A percentile compares a stretch with the other conserved stretches of the same genome.
These are phyloP conservation scores for Trilocha varians DNA, from an alignment of 2,888 invertebrate species.

Conservation along the genomic window DNA sequence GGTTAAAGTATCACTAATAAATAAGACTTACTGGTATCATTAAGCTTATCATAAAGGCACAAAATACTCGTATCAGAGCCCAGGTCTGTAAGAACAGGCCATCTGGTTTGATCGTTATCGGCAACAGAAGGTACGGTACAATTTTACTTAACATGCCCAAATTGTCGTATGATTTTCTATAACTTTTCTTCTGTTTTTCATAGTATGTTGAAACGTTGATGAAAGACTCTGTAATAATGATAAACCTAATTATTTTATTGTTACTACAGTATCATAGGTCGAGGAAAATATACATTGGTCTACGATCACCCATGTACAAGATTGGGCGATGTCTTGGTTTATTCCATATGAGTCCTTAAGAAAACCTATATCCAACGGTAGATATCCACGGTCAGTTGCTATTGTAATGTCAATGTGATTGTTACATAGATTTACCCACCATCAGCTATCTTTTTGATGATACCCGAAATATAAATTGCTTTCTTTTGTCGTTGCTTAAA, in stretches of 20 bases:
- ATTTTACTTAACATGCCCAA: conserved; percentile 42
- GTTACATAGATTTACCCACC: conserved; percentile 35
- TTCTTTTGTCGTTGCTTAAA: conserved; percentile 18
- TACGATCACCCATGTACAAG: no score
- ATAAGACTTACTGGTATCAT: conserved; percentile 46
- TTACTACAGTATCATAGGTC: no score
- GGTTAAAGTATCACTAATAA: neutral
- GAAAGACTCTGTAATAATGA: conserved; percentile 46
- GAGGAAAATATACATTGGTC: no score
- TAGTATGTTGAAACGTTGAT: conserved; percentile 47
- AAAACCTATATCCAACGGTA: no score
- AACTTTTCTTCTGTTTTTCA: conserved; percentile 34
- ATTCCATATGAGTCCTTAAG: no score
- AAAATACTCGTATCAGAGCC: conserved; percentile 39
- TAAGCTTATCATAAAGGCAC: conserved; percentile 46
- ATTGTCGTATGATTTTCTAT: conserved; percentile 44
- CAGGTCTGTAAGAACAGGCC: conserved; percentile 54
- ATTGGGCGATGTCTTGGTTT: no score
- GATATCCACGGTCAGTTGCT: conserved; percentile 1
- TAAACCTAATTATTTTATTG: no score
- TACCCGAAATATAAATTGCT: conserved; percentile 37
- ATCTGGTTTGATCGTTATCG: conserved; percentile 49
- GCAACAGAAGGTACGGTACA: conserved; percentile 47
- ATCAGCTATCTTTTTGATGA: conserved; percentile 46
- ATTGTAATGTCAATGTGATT: neutral